Base-by-base conservation (phyloP, 1,140 invertebrate species). In the Bursaphelenchus mucronatus region DNA sequence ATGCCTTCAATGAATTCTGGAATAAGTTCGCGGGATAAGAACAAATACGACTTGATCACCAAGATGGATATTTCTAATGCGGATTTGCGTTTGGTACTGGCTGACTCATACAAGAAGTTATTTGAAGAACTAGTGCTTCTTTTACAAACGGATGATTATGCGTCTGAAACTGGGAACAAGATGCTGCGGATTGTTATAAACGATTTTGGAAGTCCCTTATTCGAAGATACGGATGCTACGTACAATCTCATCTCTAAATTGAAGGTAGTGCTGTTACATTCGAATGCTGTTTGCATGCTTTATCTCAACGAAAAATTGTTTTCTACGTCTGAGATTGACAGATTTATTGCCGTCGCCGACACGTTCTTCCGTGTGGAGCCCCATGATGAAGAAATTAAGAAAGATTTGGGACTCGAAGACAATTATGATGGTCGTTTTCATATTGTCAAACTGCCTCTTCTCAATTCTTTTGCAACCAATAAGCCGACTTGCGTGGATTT, bases 141-240 rank as follows among this genome's bases (percentile, higher is more conserved):
- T 17, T 17, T n/a, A 15, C 11, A 19, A n/a, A 11, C 13, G 2
- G 61, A 63, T 13, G 57, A 65, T n/a, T 63, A 64, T 45, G 53
- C 58, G 19, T 11, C 5, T 19, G 13, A 8, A 61, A 45, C 11
- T 19, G 62, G 56, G n/a, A 64, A 64, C 1, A 64, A 61, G 13
- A 19, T 63, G 21, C 55, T 75, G 8, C 51, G 71, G 41, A 63
- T 73, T 13, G 39, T 75, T 15, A 44, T 73, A 11, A 21, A 45
- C 8, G 68, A 62, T 13, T 15, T 73, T 53, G 71, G 74, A 0
- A 76, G 63, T 11, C 71, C 71, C 6, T 51, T 73, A 5, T 73
- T 61, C 40, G 43, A 41, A 21, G 71, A 73, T 67, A 0, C 49
- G 1, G 52, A 62, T 2, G 43, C 21, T 5, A n/a, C 73, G 17